Evolutionary conservation across 2,797 vertebrate genomes (phyloP), one percentile per base, ranked within the genome.

Genomic region (Enteromius afrohamiltoni): DNA sequence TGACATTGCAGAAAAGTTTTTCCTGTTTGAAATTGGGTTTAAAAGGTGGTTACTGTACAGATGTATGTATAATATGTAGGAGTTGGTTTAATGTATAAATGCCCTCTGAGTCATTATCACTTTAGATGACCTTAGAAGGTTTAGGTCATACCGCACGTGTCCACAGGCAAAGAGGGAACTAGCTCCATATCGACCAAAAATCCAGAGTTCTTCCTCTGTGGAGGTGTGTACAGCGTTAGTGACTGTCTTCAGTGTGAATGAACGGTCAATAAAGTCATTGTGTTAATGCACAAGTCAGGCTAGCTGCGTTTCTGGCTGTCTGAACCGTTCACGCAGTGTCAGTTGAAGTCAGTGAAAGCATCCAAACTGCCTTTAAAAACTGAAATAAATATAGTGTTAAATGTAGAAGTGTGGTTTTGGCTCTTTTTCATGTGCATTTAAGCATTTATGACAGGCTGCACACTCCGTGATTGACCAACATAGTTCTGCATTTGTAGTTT

Each of bases 21-120:
- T 23, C 1, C 34, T 23, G 8, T 42, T 58, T 37, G 23, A 77
- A 62, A 37, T 77, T 3, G 53, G 53, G 45, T 58, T 80, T 58
- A 55, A 80, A 17, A 42, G 47, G 4, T 49, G 26, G 7, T 73
- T 37, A 49, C 55, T 74, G 40, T 81, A 64, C 19, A 81, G 21
- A 23, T 37, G 6, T 1, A 3, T 7, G 51, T 7, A 6, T 42
- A 58, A 55, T 55, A 21, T 70, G 17, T 40, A 29, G 9, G 14
- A 58, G 17, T 65, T 34, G 55, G 42, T 74, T 74, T 74, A 74
- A 82, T 65, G 4, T 73, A 29, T 74, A 74, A 74, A 74, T n/a
- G 21, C 31, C 9, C 31, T 34, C 8, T 19, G 23, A 62, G 55
- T 37, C 80, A 73, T 31, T 74, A 74, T 64, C 42, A 26, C 31